These are phyloP conservation scores for Spisula solida DNA, from an alignment of 2,888 invertebrate genomes.

Conservation along the genomic window DNA sequence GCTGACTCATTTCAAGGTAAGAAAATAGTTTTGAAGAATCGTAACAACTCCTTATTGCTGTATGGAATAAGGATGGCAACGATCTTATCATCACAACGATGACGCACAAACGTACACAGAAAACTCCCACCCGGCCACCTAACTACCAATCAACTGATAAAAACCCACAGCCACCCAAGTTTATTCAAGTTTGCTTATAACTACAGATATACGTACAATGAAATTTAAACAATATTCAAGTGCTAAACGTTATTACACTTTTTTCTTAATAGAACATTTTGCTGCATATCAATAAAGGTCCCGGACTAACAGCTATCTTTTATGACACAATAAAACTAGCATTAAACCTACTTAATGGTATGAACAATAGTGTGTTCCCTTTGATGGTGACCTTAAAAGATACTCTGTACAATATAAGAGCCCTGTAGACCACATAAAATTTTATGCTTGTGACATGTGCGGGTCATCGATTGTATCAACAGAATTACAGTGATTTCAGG, in stretches of 20 bases:
- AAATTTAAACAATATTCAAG: conserved; percentile 11
- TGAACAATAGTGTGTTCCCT: conserved; percentile 46
- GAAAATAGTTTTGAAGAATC: not conserved
- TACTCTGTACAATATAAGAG: conserved; percentile 22
- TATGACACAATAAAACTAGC: conserved; percentile 49
- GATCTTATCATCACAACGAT: not conserved
- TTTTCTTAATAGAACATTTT: conserved; percentile 35
- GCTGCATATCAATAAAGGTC: conserved; percentile 31
- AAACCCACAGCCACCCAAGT: conserved; percentile 8
- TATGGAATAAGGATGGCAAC: not conserved
- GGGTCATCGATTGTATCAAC: conserved; percentile 31
- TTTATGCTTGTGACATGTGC: conserved; percentile 47
- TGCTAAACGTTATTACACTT: not conserved
- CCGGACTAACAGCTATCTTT: conserved; percentile 26
- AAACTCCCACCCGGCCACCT: not conserved
- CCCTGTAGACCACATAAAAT: conserved; percentile 45
- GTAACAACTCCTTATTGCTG: not conserved
- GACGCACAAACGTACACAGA: not conserved
- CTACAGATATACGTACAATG: not conserved
- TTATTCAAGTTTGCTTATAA: not conserved
- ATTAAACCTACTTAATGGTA: conserved; percentile 42
- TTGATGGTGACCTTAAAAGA: conserved; percentile 52
- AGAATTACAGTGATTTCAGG: not conserved
- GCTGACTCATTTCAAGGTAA: not conserved
- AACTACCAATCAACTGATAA: not conserved